Conservation (phyloP, 1,140 invertebrate species). For the Brachionus calyciflorus region DNA sequence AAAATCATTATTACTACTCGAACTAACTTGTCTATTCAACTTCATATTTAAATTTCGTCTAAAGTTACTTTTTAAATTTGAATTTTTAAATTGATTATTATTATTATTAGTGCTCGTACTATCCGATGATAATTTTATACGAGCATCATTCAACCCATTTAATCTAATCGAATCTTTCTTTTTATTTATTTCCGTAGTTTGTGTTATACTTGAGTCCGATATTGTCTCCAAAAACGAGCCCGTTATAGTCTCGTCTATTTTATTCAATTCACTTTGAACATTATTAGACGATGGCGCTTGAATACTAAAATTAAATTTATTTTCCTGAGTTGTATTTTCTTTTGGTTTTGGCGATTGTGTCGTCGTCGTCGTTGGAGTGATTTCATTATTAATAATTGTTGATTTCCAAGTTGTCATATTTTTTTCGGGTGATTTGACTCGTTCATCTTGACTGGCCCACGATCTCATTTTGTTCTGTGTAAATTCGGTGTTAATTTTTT, state of each 20-base stretch:
- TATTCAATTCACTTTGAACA: not conserved
- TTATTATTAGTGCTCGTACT: not conserved
- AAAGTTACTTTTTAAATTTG: not conserved
- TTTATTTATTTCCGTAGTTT: not conserved
- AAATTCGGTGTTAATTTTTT: not conserved
- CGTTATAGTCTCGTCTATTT: not conserved
- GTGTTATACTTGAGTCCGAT: not conserved
- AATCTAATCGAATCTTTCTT: not conserved
- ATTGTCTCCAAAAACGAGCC: not conserved
- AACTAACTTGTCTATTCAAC: not conserved
- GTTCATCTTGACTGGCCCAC: not conserved
- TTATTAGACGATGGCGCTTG: not conserved
- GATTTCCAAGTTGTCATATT: no score
- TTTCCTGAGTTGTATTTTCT: no score
- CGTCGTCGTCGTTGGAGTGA: no score
- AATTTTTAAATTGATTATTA: not conserved
- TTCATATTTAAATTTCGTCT: not conserved
- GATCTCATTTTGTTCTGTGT: not conserved
- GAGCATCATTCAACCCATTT: slow-evolving; percentile 2
- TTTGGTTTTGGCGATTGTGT: no score
- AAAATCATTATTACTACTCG: slow-evolving; percentile 10
- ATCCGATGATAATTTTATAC: not conserved
- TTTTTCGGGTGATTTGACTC: no score
- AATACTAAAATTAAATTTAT: no score
- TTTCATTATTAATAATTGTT: no score